Evolutionary conservation across 2,797 vertebrate genomes (phyloP), one percentile per base, ranked within the genome.

Genomic region (Sebastes trivittatus): DNA sequence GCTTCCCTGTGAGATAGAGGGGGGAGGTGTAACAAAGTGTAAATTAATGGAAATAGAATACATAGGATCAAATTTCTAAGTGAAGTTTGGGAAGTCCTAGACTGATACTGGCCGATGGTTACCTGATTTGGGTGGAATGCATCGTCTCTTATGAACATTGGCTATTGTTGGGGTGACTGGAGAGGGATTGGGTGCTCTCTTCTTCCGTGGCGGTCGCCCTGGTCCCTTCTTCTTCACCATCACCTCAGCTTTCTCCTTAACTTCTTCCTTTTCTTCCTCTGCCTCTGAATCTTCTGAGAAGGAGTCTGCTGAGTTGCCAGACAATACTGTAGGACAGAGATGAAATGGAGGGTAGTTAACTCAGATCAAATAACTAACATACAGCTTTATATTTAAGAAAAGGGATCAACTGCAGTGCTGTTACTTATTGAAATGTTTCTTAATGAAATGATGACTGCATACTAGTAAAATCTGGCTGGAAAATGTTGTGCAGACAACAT

Each of bases 281-380:
- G 72, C 79, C 13, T 95, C 95, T 0, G 95, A 95, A 16, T 96
- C 94, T 9, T 96, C 96, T 0, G 96, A 95, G 84, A 96, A 93
- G 3, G 96, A 96, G 66, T 96, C 95, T 0, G 89, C 95, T 0
- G 96, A 96, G 84, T 96, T 95, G 30, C 95, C 96, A 4, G 96
- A 96, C 95, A 96, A 95, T 49, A 96, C 96, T 96, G 88, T 2
- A 29, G 22, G 11, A 64, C 25, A 77, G 36, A 67, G 3, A 66
- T 2, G 9, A 22, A 22, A 54, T 1, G 29, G 6, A 52, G 2
- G 36, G 1, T 9, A 23, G n/a, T 59, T 30, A 36, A 66, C 14
- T 18, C 11, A 67, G 58, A 18, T n/a, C 20, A 10, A 58, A 67
- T 60, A 18, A 59, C 7, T 22, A 29, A 72, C 32, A 29, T 2